These are phyloP conservation scores for Odontophorus gujanensis DNA, from an alignment of 2,113 vertebrate genomes.

Conservation along the genomic window DNA sequence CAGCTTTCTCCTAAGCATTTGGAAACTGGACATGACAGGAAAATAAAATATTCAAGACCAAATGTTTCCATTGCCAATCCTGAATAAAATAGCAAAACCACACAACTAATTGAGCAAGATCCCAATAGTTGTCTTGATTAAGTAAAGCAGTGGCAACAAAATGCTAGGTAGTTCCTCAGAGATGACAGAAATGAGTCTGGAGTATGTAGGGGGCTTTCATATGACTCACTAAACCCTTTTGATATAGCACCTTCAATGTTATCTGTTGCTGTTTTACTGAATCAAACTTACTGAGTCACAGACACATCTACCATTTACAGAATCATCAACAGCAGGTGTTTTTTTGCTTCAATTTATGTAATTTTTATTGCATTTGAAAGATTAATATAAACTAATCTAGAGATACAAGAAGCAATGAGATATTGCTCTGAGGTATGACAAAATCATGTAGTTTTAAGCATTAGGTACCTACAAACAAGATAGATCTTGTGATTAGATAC, in stretches of 20 bases:
- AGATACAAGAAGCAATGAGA: not conserved
- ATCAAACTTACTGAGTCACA: not conserved
- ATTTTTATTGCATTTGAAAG: not conserved
- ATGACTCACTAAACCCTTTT: not conserved
- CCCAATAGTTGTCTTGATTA: not conserved
- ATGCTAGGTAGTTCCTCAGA: not conserved
- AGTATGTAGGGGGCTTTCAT: not conserved
- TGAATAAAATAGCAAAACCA: constrained; percentile 1
- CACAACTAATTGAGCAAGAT: not conserved
- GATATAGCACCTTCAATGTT: not conserved
- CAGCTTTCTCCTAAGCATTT: constrained; percentile 20
- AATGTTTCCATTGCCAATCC: not conserved
- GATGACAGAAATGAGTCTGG: not conserved
- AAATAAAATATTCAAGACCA: constrained; percentile 56
- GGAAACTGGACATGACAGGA: not conserved
- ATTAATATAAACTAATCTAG: not conserved
- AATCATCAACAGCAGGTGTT: not conserved
- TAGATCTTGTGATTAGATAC: not conserved
- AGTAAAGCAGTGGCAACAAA: not conserved
- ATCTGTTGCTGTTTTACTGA: not conserved
- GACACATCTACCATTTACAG: not conserved
- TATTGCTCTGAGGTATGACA: not conserved
- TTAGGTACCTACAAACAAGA: not conserved
- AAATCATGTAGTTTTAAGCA: not conserved
- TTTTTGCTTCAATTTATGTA: not conserved